Conservation (phyloP, 2,888 invertebrate species). For the Hoplodrina ambigua region DNA sequence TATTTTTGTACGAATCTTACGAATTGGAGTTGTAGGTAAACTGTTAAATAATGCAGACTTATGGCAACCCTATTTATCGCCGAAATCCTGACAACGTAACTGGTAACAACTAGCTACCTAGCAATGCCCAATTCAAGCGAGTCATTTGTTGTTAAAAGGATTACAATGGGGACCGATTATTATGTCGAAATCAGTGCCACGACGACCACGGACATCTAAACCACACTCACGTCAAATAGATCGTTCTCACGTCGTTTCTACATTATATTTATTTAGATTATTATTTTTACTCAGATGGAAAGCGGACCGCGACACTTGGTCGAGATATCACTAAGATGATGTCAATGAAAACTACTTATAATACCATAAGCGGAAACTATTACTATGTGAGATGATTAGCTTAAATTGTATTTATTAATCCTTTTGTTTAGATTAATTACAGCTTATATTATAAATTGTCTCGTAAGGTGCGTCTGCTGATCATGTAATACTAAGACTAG, state of each 20-base stretch:
- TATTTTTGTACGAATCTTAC: neutral
- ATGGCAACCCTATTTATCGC: conserved; percentile 37
- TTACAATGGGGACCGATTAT: conserved; percentile 68
- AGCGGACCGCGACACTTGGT: conserved; percentile 30
- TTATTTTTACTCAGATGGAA: conserved; percentile 17
- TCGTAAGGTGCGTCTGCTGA: conserved; percentile 17
- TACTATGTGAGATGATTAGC: conserved; percentile 13
- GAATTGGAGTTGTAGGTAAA: neutral
- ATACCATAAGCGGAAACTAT: conserved; percentile 4
- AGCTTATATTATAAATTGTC: conserved; percentile 15
- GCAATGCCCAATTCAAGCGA: conserved; percentile 48
- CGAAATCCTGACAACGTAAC: conserved; percentile 27
- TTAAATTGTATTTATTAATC: conserved; percentile 17
- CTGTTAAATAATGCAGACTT: neutral
- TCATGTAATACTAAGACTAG: conserved; percentile 27
- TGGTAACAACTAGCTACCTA: conserved; percentile 39
- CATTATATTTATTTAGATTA: conserved; percentile 27
- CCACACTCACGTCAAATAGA: conserved; percentile 21
- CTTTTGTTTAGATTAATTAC: conserved; percentile 5
- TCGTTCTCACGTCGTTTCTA: conserved; percentile 31
- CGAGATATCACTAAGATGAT: conserved; percentile 4
- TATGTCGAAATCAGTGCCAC: conserved; percentile 66
- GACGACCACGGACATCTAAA: conserved; percentile 33
- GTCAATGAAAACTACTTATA: conserved; percentile 17
- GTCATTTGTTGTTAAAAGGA: conserved; percentile 62